phyloP scores from a whole-genome alignment of 2,113 vertebrate species.

The Takifugu bimaculatus region DNA sequence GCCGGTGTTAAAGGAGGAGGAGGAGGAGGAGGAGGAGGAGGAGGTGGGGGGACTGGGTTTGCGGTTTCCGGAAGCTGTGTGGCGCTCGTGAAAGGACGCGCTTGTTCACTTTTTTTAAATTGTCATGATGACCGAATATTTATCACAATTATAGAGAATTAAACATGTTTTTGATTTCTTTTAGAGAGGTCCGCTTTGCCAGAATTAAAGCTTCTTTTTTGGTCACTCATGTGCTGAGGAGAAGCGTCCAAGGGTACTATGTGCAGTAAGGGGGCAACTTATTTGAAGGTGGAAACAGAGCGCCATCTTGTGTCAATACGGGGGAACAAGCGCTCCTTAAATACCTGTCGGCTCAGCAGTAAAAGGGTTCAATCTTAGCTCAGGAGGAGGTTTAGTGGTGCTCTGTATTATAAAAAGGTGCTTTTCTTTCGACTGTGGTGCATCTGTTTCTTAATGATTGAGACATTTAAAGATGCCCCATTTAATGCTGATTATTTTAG shows the following conservation, averaged over 20 bases:
- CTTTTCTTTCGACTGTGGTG: background rate
- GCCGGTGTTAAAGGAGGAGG: conserved; percentile 36
- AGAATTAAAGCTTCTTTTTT: too few species aligned
- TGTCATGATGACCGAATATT: background rate
- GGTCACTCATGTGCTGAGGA: too few species aligned
- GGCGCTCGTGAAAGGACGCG: conserved; percentile 2
- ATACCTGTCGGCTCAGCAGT: too few species aligned
- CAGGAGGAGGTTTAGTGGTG: too few species aligned
- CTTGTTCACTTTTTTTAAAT: background rate
- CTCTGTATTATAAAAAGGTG: background rate
- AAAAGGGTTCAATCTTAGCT: too few species aligned
- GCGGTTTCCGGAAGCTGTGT: background rate
- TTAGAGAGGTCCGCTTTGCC: too few species aligned
- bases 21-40: conserved; percentile 7
- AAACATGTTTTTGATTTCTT: too few species aligned
- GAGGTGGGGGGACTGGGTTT: background rate
- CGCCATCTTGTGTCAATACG: conserved; percentile 43
- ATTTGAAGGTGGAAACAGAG: background rate
- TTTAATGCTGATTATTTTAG: too few species aligned
- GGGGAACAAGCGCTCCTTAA: background rate
- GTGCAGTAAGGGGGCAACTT: too few species aligned
- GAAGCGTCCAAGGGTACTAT: too few species aligned
- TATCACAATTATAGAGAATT: too few species aligned
- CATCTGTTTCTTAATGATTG: background rate
- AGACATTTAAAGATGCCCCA: background rate